Percentiles rank a stretch among this genome's conserved stretches.
Evolutionary conservation across 2,797 vertebrate genomes (phyloP).

Genomic region (Gymnopithys bicolor): DNA sequence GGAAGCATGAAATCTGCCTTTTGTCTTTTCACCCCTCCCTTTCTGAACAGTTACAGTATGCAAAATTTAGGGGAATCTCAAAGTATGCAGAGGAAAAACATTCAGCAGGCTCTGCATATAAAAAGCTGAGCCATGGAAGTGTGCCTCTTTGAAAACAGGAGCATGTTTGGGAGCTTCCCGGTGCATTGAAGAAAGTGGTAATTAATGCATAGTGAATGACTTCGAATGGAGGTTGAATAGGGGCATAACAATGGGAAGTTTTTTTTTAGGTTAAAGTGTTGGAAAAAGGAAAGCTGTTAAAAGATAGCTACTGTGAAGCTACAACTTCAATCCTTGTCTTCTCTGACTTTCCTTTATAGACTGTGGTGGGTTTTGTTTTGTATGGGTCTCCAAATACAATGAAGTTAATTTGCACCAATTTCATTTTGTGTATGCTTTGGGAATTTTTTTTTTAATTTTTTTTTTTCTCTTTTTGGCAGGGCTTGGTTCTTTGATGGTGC

Average conservation of each 20-base stretch:
- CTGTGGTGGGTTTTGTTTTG: slow-evolving; percentile 80
- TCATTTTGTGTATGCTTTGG: slow-evolving; percentile 79
- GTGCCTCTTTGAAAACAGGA: slow-evolving; percentile 83
- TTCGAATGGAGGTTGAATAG: slow-evolving; percentile 84
- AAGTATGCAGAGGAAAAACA: slow-evolving; percentile 74
- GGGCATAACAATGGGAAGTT: slow-evolving; percentile 79
- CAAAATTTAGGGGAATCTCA: slow-evolving; percentile 79
- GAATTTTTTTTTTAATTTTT: background rate
- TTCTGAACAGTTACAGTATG: slow-evolving; percentile 85
- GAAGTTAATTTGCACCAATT: slow-evolving; percentile 81
- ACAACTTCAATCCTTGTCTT: slow-evolving; percentile 77
- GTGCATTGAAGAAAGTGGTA: slow-evolving; percentile 80
- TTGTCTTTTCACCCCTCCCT: slow-evolving; percentile 74
- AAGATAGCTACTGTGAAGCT: slow-evolving; percentile 81
- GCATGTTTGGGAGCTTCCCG: slow-evolving; percentile 78
- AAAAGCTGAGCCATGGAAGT: slow-evolving; percentile 83
- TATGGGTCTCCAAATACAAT: slow-evolving; percentile 75
- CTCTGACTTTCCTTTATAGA: slow-evolving; percentile 74
- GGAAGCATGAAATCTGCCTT: slow-evolving; percentile 80
- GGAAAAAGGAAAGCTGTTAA: slow-evolving; percentile 81
- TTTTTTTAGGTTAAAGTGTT: slow-evolving; percentile 78
- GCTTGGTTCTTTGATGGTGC: slow-evolving; percentile 79
- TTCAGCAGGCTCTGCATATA: slow-evolving; percentile 81
- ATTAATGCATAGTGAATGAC: slow-evolving; percentile 87
- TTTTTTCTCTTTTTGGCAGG: slow-evolving; percentile 65